Conservation (phyloP, 2,797 vertebrate genomes). For the Limnodromus scolopaceus region DNA sequence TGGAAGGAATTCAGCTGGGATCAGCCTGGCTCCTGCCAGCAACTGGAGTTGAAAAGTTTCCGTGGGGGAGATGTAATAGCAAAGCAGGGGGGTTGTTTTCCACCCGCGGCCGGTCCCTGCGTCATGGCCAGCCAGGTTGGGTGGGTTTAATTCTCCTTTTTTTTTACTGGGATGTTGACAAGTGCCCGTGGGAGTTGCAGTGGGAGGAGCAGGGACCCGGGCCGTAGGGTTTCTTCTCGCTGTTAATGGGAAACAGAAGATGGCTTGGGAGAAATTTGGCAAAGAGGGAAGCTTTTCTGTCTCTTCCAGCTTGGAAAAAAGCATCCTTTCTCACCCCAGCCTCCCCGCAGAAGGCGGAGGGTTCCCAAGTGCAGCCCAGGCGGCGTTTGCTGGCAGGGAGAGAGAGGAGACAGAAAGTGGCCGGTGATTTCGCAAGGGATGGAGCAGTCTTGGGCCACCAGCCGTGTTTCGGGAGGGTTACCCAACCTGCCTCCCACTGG, state of each 20-base stretch:
- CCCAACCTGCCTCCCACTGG: accelerated
- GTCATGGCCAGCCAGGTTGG: not conserved
- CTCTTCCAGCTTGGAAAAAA: constrained; percentile 45
- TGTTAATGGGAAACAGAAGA: constrained; percentile 61
- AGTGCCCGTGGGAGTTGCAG: not conserved
- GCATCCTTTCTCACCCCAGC: constrained; percentile 2
- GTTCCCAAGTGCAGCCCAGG: not conserved
- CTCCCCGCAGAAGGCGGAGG: not conserved
- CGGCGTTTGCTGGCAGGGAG: not conserved
- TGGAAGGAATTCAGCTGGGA: constrained; percentile 68
- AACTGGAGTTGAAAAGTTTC: constrained; percentile 42
- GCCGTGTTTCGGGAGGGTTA: accelerated
- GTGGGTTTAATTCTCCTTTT: constrained; percentile 5
- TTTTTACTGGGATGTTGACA: not conserved
- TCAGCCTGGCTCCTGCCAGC: constrained; percentile 48
- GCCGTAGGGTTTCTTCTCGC: not conserved
- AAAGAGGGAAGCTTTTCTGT: constrained; percentile 22
- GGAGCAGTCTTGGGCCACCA: not conserved
- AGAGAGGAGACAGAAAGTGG: not conserved
- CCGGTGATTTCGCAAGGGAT: not conserved
- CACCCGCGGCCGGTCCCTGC: not conserved
- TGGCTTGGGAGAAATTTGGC: constrained; percentile 43
- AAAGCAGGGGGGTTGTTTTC: constrained; percentile 31
- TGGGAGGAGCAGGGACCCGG: not conserved
- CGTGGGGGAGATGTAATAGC: constrained; percentile 16